A percentile compares a stretch with the other conserved stretches of the same genome.
Conservation (phyloP, 2,113 vertebrate genomes). For the Cyprinodon tularosa region DNA sequence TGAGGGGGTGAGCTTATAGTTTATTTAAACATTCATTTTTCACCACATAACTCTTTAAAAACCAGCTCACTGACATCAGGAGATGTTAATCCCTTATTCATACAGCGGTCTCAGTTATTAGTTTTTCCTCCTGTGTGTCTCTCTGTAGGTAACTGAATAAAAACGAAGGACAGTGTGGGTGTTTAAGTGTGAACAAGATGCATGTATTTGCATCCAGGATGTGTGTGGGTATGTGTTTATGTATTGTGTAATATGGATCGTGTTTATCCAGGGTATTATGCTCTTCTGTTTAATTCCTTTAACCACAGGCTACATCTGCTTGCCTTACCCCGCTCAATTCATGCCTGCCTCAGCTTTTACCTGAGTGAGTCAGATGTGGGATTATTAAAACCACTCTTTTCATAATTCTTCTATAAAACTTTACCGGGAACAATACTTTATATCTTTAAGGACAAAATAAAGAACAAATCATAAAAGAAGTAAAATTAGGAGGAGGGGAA, state of each 20-base stretch:
- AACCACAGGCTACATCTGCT: neutral
- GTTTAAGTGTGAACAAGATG: slow-evolving; percentile 20
- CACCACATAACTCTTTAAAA: neutral
- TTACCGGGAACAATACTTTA: neutral
- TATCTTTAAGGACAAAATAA: neutral
- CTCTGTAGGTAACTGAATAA: slow-evolving; percentile 2
- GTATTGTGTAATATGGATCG: neutral
- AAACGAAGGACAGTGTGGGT: slow-evolving; percentile 12
- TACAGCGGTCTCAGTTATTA: neutral
- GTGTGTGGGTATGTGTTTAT: slow-evolving; percentile 24
- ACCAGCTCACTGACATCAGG: neutral
- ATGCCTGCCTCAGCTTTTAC: neutral
- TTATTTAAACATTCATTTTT: neutral
- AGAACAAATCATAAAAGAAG: neutral
- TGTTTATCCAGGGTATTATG: neutral
- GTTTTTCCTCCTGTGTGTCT: neutral
- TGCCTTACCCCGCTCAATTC: neutral
- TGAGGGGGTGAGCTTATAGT: neutral
- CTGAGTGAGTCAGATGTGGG: neutral
- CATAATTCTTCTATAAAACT: neutral
- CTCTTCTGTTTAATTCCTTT: neutral
- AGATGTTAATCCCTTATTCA: neutral
- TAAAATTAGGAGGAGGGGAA: neutral
- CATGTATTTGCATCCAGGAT: slow-evolving; percentile 13
- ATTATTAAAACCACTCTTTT: neutral